These are phyloP conservation scores for Salvelinus alpinus DNA, from an alignment of 2,113 vertebrate genomes.

Conservation along the genomic window DNA sequence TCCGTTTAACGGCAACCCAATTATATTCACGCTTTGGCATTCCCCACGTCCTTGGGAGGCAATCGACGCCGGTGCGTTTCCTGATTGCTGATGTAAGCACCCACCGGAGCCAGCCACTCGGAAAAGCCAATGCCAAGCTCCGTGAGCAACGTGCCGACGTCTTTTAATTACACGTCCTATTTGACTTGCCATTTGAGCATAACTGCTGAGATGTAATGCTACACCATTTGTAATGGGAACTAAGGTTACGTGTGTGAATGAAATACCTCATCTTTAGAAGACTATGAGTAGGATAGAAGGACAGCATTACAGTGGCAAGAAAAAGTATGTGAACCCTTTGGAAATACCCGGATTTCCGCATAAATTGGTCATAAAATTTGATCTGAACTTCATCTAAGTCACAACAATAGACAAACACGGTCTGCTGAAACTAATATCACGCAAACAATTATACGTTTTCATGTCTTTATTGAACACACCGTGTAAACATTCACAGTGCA, in stretches of 20 bases:
- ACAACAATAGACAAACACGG: too few relatives aligned
- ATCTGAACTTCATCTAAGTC: too few relatives aligned
- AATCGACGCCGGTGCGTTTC: conserved; percentile 66
- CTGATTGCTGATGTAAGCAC: conserved; percentile 73
- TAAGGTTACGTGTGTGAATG: not conserved
- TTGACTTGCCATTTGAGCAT: conserved; percentile 35
- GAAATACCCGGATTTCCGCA: too few relatives aligned
- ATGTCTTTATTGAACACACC: too few relatives aligned
- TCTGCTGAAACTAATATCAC: too few relatives aligned
- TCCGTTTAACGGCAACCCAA: conserved; percentile 71
- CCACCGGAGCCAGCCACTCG: conserved; percentile 52
- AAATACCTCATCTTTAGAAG: conserved; percentile 7
- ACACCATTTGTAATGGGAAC: conserved; percentile 14
- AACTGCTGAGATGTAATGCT: conserved; percentile 11
- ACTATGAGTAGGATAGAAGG: not conserved
- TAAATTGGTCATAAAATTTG: too few relatives aligned
- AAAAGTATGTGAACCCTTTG: too few relatives aligned
- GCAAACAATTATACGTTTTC: too few relatives aligned
- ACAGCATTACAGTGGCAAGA: too few relatives aligned
- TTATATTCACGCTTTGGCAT: conserved; percentile 67
- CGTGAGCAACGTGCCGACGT: not conserved
- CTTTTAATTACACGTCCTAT: conserved; percentile 47
- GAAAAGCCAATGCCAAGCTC: conserved; percentile 39
- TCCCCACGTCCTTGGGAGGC: conserved; percentile 15
- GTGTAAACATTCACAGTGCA: too few relatives aligned